These are phyloP conservation scores for Mesitornis unicolor DNA, from an alignment of 2,113 vertebrate species.

Conservation along the genomic window DNA sequence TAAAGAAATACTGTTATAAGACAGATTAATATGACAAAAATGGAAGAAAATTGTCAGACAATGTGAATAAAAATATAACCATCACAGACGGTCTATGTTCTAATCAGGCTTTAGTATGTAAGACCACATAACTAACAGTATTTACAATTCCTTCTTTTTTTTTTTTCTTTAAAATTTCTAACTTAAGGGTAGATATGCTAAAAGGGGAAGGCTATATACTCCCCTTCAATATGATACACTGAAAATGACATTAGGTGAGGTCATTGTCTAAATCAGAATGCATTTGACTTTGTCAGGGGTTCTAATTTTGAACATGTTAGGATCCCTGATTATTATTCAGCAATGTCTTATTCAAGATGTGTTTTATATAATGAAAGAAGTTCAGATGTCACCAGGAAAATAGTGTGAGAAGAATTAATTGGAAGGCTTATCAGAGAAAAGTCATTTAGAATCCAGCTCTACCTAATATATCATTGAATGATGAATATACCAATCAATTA, in stretches of 20 bases:
- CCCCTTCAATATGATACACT: slow-evolving; percentile 53
- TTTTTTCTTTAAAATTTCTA: slow-evolving; percentile 24
- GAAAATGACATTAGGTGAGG: slow-evolving; percentile 70
- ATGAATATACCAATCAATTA: slow-evolving; percentile 89
- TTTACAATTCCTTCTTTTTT: neutral
- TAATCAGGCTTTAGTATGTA: neutral
- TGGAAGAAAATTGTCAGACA: neutral
- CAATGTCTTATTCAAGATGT: slow-evolving; percentile 77
- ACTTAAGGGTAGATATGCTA: neutral
- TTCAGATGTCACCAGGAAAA: slow-evolving; percentile 84
- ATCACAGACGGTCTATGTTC: neutral
- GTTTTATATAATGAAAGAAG: slow-evolving; percentile 83
- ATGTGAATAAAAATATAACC: neutral
- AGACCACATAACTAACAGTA: neutral
- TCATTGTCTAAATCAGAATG: slow-evolving; percentile 74
- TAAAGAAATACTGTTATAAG: neutral
- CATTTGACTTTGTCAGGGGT: slow-evolving; percentile 72
- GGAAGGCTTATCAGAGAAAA: slow-evolving; percentile 84
- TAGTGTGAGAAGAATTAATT: slow-evolving; percentile 90
- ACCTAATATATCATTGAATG: slow-evolving; percentile 83
- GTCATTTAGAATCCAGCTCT: slow-evolving; percentile 86
- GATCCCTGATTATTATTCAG: slow-evolving; percentile 77
- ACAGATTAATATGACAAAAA: neutral
- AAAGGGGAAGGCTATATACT: neutral
- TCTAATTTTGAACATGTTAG: slow-evolving; percentile 75